Conservation (phyloP, 1,140 invertebrate genomes). For the Pogonomyrmex californicus region DNA sequence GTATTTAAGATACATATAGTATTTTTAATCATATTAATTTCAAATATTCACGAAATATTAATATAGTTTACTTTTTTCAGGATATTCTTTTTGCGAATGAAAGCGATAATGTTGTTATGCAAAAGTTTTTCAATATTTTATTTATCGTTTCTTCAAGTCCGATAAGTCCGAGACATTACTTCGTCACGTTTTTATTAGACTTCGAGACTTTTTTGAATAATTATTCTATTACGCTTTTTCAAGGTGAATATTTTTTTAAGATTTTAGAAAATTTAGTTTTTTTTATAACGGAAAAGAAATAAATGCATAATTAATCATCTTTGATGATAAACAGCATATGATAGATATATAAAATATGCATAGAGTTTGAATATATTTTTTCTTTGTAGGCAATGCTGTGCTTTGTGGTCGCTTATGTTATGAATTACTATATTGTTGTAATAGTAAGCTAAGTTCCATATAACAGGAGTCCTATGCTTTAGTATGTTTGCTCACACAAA, state of each 20-base stretch:
- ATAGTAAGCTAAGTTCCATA: conserved; percentile 92
- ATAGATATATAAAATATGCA: not conserved
- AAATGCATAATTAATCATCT: not conserved
- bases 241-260: conserved; percentile 87
- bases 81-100: conserved; percentile 89
- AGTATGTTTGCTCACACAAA: conserved; percentile 96
- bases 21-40: not conserved
- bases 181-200: conserved; percentile 96
- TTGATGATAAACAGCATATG: not conserved
- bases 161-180: conserved; percentile 96
- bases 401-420: conserved; percentile 95
- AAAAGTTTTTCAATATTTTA: conserved; percentile 93
- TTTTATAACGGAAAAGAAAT: not conserved
- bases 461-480: conserved; percentile 96
- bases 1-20: not conserved
- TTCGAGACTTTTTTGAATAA: conserved; percentile 96
- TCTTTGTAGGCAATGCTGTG: conserved; percentile 91
- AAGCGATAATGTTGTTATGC: conserved; percentile 92
- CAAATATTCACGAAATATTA: not conserved
- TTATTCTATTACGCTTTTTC: conserved; percentile 93
- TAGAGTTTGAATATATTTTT: conserved; percentile 40
- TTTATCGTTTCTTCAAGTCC: conserved; percentile 93
- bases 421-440: conserved; percentile 93
- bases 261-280: not conserved
- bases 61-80: conserved; percentile 71